Base-by-base conservation (phyloP, 2,113 vertebrate genomes). In the Misgurnus mizolepis region DNA sequence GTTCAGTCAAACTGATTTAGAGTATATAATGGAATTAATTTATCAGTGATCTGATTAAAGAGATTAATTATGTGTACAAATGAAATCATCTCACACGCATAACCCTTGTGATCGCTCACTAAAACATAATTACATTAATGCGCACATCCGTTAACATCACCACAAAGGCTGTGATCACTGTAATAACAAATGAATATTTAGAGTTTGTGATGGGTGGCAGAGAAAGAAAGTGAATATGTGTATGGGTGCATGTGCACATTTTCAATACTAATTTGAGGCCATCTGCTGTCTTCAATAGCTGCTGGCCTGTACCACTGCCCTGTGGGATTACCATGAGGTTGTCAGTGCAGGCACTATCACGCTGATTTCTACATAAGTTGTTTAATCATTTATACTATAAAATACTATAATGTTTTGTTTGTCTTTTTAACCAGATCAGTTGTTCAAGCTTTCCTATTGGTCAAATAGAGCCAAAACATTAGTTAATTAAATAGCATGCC, bases 211-310 rank as follows among this genome's bases (percentile, higher is more conserved):
- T 18, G 77, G 5, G 6, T 56, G 34, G 22, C 8, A 50, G 43
- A 50, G 10, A 61, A 27, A 22, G 49, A 61, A 8, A 66, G 8
- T 68, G 17, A 61, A 14, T 61, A 6, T 68, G 53, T 56, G 9
- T 43, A 22, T 72, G 27, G 53, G 62, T 55, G 64, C 2, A 15
- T 17, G 60, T 73, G 79, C 58, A 18, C 76, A 17, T 88, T 89
- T 91, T 90, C 45, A 84, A 86, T 87, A 88, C 83, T 83, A 88
- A 89, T 91, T 86, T 87, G 87, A 14, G 82, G 88, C 89, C 90
- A 91, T 91, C 91, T 91, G 90, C 86, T 90, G 83, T 75, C 82
- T 86, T 61, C 79, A 85, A 88, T 88, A 87, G 88, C 89, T 88
- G 88, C 83, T 73, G 79, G 86, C 86, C 84, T 86, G 88, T 85